A percentile compares a stretch with the other conserved stretches of the same genome.
Evolutionary conservation across 2,113 vertebrate genomes (phyloP).

Genomic region (Mustela lutreola): DNA sequence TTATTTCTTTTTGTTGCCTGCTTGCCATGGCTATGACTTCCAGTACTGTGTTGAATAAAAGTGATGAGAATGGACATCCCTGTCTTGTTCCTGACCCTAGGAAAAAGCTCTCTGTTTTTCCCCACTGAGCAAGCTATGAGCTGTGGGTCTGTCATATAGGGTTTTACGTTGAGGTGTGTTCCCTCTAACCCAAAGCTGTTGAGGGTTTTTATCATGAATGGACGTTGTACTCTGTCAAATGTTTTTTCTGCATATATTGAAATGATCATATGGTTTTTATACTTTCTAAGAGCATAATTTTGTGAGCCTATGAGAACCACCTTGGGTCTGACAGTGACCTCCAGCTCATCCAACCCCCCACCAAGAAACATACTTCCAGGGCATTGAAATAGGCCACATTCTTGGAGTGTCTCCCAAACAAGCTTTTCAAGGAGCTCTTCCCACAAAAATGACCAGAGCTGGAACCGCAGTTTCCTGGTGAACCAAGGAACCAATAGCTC

Average conservation of each 20-base stretch:
- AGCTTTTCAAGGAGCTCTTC: background rate
- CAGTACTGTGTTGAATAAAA: background rate
- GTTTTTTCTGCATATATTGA: background rate
- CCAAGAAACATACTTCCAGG: background rate
- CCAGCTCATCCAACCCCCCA: background rate
- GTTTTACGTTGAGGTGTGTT: background rate
- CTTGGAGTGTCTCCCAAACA: background rate
- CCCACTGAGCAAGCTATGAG: background rate
- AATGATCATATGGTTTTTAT: background rate
- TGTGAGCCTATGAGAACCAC: background rate
- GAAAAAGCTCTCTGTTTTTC: background rate
- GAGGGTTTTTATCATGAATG: background rate
- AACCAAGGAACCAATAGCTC: background rate
- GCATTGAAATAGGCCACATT: background rate
- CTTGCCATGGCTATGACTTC: background rate
- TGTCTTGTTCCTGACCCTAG: background rate
- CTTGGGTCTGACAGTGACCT: background rate
- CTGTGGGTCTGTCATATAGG: background rate
- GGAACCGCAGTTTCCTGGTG: background rate
- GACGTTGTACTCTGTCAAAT: background rate
- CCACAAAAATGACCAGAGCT: background rate
- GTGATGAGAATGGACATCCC: background rate
- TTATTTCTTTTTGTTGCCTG: background rate
- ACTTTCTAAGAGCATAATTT: background rate
- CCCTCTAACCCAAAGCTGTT: background rate